Base-by-base conservation (phyloP, 2,113 vertebrate species). In the Pholis gunnellus region DNA sequence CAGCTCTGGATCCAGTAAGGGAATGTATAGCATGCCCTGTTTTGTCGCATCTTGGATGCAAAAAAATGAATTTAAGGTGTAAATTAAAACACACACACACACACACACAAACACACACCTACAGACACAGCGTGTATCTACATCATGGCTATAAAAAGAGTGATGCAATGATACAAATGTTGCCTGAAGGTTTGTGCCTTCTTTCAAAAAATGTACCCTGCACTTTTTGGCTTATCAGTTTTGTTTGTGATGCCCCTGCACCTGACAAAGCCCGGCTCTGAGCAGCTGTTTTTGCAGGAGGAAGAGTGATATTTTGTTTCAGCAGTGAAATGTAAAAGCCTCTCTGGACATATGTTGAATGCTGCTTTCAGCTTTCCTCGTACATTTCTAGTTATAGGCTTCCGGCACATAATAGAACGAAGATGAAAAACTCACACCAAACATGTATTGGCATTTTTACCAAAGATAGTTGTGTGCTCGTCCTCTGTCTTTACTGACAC, bases 301-400 rank as follows among this genome's bases (percentile, higher is more conserved):
- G 13, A 14, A 72, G 1, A 20, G 5, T 5, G 10, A 0, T 22
- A 1, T 38, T 18, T 57, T 22, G 0, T 46, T 61, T 20, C 38
- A 29, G 9, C 38, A 25, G n/a, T 48, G 29, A 11, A 22, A 46
- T 18, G 34, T 46, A 9, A 74, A 73, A 18, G 9, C 4, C 34
- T n/a, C 27, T 68, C 18, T 54, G 31, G 2, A 65, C 60, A 0
- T 46, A 3, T 36, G 4, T 1, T 2, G 5, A 44, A 25, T 73
- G 72, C 27, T 70, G 68, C 72, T 4, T 85, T 87, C 67, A 14
- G 0, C 0, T 18, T 1, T 18, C 22, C 27, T 76, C 61, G 81
- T 42, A 50, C 63, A 68, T 29, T 1, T 36, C 0, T 0, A 1
- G 0, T 1, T 14, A 1, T 15, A 5, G 2, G 10, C 2, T 36